phyloP scores from a whole-genome alignment of 1,140 invertebrate genomes.

The Antheraea pernyi region DNA sequence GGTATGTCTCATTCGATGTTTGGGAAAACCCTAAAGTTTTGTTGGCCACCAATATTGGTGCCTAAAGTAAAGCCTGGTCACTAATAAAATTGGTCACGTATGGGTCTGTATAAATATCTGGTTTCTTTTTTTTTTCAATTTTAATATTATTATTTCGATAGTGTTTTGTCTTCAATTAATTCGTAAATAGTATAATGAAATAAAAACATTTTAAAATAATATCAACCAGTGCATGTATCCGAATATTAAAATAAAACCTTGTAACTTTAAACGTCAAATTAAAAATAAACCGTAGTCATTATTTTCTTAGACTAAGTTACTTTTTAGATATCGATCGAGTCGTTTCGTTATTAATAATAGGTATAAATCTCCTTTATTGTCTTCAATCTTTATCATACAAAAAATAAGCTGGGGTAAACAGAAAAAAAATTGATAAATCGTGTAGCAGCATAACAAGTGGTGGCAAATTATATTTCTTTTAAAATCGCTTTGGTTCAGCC shows the following conservation, averaged over 20 bases:
- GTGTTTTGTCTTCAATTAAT: neutral
- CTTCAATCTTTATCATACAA: conserved; percentile 71
- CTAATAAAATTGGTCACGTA: too few species aligned
- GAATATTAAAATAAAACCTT: conserved; percentile 8
- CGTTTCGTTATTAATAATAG: conserved; percentile 69
- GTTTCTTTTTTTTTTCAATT: too few species aligned
- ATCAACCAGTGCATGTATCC: conserved; percentile 16
- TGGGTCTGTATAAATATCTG: too few species aligned
- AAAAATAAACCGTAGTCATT: conserved; percentile 35
- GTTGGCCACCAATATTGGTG: too few species aligned
- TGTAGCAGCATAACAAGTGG: conserved; percentile 71
- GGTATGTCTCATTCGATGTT: too few species aligned
- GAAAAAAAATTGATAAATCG: conserved; percentile 24
- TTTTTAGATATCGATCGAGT: conserved; percentile 67
- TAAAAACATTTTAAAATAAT: neutral
- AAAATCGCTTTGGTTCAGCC: conserved; percentile 70
- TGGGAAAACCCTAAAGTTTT: too few species aligned
- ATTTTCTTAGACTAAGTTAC: conserved; percentile 40
- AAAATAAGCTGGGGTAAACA: conserved; percentile 48
- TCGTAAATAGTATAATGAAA: neutral
- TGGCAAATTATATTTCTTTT: conserved; percentile 54
- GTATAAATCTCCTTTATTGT: conserved; percentile 78
- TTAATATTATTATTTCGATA: too few species aligned
- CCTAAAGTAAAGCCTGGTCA: too few species aligned
- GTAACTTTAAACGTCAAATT: conserved; percentile 14